phyloP scores from a whole-genome alignment of 2,888 invertebrate species.

The Hirudinaria manillensis region DNA sequence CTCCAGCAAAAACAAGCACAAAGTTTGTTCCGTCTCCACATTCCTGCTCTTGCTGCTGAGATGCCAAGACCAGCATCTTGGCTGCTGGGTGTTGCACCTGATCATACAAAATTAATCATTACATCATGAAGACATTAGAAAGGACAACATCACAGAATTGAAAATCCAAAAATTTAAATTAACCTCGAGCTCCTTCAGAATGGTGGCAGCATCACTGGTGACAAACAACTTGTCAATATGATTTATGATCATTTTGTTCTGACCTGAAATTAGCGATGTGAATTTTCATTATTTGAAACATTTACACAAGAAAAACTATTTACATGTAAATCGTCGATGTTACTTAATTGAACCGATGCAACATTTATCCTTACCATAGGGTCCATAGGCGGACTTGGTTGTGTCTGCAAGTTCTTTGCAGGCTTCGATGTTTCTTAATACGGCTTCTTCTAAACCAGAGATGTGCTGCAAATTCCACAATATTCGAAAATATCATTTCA shows the following conservation, averaged over 20 bases:
- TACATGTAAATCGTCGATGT: not conserved
- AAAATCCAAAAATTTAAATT: not conserved
- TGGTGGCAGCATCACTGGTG: slow-evolving; percentile 97
- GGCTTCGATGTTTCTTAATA: slow-evolving; percentile 84
- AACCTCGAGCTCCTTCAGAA: slow-evolving; percentile 82
- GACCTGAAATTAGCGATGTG: slow-evolving; percentile 49
- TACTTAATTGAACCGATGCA: not conserved
- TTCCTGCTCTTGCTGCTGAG: slow-evolving; percentile 96
- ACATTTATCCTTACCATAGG: slow-evolving; percentile 70
- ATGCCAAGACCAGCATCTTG: slow-evolving; percentile 87
- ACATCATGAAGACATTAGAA: not conserved
- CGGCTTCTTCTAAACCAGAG: slow-evolving; percentile 93
- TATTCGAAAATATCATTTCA: not conserved
- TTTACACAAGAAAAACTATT: not conserved
- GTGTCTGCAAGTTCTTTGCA: slow-evolving; percentile 92
- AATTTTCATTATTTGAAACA: not conserved
- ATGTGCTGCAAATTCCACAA: slow-evolving; percentile 60
- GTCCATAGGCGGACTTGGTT: slow-evolving; percentile 89
- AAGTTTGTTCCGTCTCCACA: slow-evolving; percentile 98
- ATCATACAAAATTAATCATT: not conserved
- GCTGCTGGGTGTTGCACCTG: slow-evolving; percentile 95
- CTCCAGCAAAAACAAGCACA: slow-evolving; percentile 87
- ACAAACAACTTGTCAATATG: slow-evolving; percentile 97
- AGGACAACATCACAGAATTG: too few species aligned
- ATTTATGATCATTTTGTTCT: slow-evolving; percentile 98